Evolutionary conservation across 2,113 vertebrate genomes (phyloP).

Genomic region (Embiotoca jacksoni): DNA sequence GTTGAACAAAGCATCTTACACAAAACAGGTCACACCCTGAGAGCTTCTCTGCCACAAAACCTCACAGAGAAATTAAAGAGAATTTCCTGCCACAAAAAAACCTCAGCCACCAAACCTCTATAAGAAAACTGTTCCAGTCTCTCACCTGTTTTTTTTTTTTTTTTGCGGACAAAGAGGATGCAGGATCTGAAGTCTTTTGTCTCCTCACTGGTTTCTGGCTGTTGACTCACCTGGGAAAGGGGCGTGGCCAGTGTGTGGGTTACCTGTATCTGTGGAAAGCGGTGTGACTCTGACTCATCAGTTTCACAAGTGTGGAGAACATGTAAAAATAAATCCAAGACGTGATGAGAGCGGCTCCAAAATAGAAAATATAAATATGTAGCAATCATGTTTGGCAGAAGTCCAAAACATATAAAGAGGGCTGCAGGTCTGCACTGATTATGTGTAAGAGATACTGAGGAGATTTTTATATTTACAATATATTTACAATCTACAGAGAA

Average conservation of each 20-base stretch:
- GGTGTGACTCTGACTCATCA: constrained; percentile 46
- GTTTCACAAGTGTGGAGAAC: constrained; percentile 15
- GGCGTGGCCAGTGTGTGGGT: constrained; percentile 20
- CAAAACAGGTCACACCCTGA: constrained; percentile 31
- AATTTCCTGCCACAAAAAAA: neutral
- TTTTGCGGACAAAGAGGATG: neutral
- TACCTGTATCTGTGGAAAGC: constrained; percentile 12
- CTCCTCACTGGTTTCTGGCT: constrained; percentile 4
- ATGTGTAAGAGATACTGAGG: too few species aligned
- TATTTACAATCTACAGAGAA: too few species aligned
- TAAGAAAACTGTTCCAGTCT: neutral
- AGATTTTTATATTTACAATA: too few species aligned
- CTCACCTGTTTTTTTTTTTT: constrained; percentile 25
- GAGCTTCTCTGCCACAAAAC: neutral
- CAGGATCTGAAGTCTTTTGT: neutral
- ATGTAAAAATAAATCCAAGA: neutral
- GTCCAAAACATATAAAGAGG: neutral
- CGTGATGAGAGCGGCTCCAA: neutral
- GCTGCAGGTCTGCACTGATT: too few species aligned
- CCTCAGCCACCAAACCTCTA: neutral
- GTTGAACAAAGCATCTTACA: constrained; percentile 43
- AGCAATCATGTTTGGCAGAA: neutral
- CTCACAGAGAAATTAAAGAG: neutral
- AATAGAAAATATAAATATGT: constrained; percentile 9
- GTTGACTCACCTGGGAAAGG: constrained; percentile 50